These are phyloP conservation scores for Pseudopleuronectes americanus DNA, from an alignment of 2,797 vertebrate species.

Conservation along the genomic window DNA sequence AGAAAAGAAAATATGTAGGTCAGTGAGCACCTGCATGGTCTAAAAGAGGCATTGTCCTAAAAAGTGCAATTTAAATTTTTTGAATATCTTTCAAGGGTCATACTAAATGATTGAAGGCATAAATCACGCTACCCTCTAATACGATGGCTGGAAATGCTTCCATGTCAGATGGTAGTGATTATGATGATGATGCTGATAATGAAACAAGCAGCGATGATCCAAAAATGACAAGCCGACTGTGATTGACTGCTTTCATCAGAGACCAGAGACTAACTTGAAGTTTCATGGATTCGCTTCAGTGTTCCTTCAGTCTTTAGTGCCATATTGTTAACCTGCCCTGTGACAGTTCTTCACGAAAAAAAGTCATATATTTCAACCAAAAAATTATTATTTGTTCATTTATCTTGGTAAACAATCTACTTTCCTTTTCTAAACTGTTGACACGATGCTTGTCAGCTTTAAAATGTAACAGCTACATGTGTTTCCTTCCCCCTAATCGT, in stretches of 20 bases:
- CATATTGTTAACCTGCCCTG: neutral
- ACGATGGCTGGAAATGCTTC: too few relatives aligned
- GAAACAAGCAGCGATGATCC: neutral
- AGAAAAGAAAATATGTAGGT: constrained; percentile 66
- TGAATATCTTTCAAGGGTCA: neutral
- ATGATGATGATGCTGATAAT: neutral
- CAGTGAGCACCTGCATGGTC: constrained; percentile 72
- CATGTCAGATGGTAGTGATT: too few relatives aligned
- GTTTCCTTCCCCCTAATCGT: neutral
- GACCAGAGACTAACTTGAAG: too few relatives aligned
- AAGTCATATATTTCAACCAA: neutral
- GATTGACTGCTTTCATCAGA: too few relatives aligned
- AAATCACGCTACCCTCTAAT: too few relatives aligned
- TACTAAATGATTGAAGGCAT: too few relatives aligned
- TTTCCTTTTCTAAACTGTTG: neutral
- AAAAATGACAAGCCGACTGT: too few relatives aligned
- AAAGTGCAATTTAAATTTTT: neutral
- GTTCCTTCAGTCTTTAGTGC: neutral
- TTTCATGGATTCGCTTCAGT: too few relatives aligned
- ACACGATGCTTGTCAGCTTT: neutral
- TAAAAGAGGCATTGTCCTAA: neutral
- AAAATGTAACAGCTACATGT: neutral
- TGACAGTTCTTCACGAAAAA: too few relatives aligned
- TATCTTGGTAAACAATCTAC: neutral
- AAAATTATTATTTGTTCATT: neutral